Base-by-base conservation (phyloP, 2,113 vertebrate species). In the Conger conger region DNA sequence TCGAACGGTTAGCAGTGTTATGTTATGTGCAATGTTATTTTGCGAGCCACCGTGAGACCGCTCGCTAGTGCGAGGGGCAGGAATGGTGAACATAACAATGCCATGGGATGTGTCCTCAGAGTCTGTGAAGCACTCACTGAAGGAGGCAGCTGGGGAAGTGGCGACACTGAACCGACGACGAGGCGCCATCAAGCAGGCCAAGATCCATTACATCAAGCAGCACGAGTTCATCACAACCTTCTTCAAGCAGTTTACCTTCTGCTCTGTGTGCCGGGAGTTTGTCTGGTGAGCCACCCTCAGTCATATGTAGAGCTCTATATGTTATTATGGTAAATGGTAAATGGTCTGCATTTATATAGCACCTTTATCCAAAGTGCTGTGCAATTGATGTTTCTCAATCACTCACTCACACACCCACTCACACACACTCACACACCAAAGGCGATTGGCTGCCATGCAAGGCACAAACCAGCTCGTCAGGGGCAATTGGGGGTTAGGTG, bases 151-250 rank as follows among this genome's bases (percentile, higher is more conserved):
- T 1, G 76, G 2, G 18, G 76, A 78, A 20, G 4, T 23, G 36
- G 33, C 30, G 1, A 99, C 96, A 0, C 95, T 99, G 76, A 98
- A 95, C 93, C 97, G 96, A 83, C 93, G 96, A 27, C 96, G 98
- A 87, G 98, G 98, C 86, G 98, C 98, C 45, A 96, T 99, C 92
- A 99, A 99, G 89, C 98, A 99, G 91, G 97, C 97, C 85, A 99
- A 97, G 90, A 92, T 99, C 91, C 98, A 99, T 92, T 87, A 95
- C 87, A 96, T 99, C 91, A 99, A 97, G 95, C 97, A 96, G 85
- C 98, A 99, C 0, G 98, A 99, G 89, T 99, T 99, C 87, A 96
- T 94, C 0, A 97, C 98, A 90, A 99, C 97, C 86, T 99, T 99
- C 95, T 99, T 99, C 81, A 87, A 94, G 87, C 97, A 98, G 88